Conservation (phyloP, 2,888 invertebrate genomes). For the Dasypolia templi region DNA sequence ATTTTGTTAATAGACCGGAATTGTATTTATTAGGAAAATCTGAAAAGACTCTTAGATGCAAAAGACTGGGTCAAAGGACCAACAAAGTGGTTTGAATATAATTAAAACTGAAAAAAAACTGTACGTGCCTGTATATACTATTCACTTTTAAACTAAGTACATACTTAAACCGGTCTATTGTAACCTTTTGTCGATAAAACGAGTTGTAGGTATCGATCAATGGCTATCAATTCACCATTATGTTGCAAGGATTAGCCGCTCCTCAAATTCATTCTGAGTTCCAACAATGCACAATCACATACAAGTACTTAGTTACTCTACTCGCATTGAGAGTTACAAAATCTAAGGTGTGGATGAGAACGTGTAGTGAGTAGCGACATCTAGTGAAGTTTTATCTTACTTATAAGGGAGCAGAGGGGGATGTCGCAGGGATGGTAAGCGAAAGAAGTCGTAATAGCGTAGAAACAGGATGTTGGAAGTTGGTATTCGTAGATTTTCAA, state of each 20-base stretch:
- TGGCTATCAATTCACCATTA: slow-evolving; percentile 52
- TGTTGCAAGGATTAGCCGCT: slow-evolving; percentile 65
- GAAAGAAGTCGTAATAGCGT: too few species aligned
- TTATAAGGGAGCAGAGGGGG: background rate
- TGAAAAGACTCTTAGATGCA: background rate
- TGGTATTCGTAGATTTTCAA: too few species aligned
- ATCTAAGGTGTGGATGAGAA: slow-evolving; percentile 61
- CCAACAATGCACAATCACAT: slow-evolving; percentile 61
- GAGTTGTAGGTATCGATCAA: slow-evolving; percentile 54
- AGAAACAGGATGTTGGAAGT: too few species aligned
- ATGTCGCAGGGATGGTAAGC: background rate
- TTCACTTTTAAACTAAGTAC: slow-evolving; percentile 25
- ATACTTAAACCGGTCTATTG: slow-evolving; percentile 35
- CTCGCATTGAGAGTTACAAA: slow-evolving; percentile 58
- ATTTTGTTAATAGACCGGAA: background rate
- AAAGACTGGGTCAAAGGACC: background rate
- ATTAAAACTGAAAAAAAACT: background rate
- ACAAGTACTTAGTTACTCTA: slow-evolving; percentile 50
- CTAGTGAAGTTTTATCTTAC: slow-evolving; percentile 24
- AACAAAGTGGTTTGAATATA: background rate
- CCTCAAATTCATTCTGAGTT: slow-evolving; percentile 62
- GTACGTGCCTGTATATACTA: background rate
- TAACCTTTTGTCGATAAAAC: slow-evolving; percentile 56
- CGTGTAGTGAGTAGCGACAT: slow-evolving; percentile 49
- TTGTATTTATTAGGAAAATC: background rate